phyloP scores from a whole-genome alignment of 1,140 invertebrate species.

The honey bee (Apis mellifera) region DNA sequence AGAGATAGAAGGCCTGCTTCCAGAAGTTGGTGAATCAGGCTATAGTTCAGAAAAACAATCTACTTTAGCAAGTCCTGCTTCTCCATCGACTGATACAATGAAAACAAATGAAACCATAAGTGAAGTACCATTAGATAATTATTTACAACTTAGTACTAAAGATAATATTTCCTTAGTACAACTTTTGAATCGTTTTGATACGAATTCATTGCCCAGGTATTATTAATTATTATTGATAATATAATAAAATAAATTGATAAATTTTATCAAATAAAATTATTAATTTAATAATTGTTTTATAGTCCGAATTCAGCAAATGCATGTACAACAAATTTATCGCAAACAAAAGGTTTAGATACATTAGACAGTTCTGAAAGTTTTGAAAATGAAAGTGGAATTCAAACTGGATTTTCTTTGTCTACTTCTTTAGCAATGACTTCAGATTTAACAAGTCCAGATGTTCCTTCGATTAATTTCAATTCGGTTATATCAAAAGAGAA shows the following conservation, averaged over 20 bases:
- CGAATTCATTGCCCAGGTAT: conserved; percentile 26
- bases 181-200: background rate
- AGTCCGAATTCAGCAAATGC: conserved; percentile 65
- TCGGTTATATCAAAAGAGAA: conserved; percentile 68
- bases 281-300: conserved; percentile 1
- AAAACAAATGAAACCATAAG: background rate
- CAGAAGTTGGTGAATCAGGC: conserved; percentile 84
- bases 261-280: background rate
- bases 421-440: conserved; percentile 64
- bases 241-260: conserved; percentile 8
- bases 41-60: conserved; percentile 87
- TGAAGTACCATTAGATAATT: background rate
- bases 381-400: conserved; percentile 55
- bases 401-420: conserved; percentile 47
- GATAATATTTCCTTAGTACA: conserved; percentile 10
- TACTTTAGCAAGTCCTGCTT: conserved; percentile 81
- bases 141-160: background rate
- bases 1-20: conserved; percentile 79
- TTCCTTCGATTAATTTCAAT: conserved; percentile 64
- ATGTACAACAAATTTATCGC: conserved; percentile 61
- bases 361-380: conserved; percentile 49
- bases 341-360: conserved; percentile 43
- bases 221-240: background rate
- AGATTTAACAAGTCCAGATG: conserved; percentile 68
- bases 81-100: conserved; percentile 42